Conservation (phyloP, 2,797 vertebrate genomes). For the Brachyalestes nurse region DNA sequence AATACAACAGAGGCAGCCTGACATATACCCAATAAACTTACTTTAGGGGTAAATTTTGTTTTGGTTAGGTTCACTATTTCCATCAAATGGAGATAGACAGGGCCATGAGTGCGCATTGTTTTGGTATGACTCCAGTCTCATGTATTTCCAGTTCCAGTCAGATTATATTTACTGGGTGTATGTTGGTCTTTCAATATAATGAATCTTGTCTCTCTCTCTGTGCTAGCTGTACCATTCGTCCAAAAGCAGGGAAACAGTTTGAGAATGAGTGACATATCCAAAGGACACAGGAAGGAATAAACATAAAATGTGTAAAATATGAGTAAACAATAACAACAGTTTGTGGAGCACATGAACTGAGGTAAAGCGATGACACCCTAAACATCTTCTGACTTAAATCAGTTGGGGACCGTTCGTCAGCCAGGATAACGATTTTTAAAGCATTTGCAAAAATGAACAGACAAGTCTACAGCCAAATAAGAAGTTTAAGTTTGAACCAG, state of each 20-base stretch:
- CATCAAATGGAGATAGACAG: background rate
- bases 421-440: constrained; percentile 12
- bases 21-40: background rate
- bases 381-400: background rate
- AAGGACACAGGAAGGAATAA: constrained; percentile 17
- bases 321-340: constrained; percentile 40
- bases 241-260: constrained; percentile 15
- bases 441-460: background rate
- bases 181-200: constrained; percentile 33
- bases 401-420: background rate
- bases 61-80: background rate
- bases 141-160: constrained; percentile 13
- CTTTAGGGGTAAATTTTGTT: background rate
- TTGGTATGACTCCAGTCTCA: constrained; percentile 12
- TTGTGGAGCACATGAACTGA: constrained; percentile 23
- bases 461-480: constrained; percentile 20
- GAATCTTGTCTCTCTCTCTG: constrained; percentile 34
- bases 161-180: background rate
- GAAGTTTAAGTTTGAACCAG: background rate
- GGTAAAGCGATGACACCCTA: constrained; percentile 22
- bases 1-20: constrained; percentile 22
- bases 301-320: constrained; percentile 46
- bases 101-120: constrained; percentile 9
- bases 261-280: constrained; percentile 46
- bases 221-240: background rate